phyloP scores from a whole-genome alignment of 2,797 vertebrate genomes.

The Coccyzus lansbergi region DNA sequence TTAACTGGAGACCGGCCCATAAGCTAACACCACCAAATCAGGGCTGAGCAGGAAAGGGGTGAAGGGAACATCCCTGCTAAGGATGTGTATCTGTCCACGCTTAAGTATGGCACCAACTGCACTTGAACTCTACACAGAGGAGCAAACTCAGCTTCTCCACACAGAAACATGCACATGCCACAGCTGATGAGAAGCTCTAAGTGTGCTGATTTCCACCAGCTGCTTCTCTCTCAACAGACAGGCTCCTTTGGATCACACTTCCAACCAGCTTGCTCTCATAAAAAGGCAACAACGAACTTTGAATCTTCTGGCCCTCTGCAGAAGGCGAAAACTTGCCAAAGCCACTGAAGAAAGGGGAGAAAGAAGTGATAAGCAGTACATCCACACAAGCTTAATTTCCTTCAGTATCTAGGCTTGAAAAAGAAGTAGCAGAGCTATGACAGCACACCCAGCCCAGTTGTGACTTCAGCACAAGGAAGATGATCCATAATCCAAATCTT shows the following conservation, averaged over 20 bases:
- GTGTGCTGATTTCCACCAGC: background rate
- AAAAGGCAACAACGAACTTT: background rate
- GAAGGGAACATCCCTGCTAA: background rate
- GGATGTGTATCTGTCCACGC: too few species aligned
- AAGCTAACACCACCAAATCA: background rate
- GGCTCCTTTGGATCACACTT: background rate
- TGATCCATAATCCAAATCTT: background rate
- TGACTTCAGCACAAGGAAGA: background rate
- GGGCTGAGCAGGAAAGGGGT: background rate
- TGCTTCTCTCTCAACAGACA: background rate
- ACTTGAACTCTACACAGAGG: rapidly evolving
- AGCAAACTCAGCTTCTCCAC: background rate
- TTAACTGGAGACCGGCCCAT: background rate
- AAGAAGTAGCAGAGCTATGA: background rate
- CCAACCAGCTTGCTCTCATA: background rate
- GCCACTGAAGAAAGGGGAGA: background rate
- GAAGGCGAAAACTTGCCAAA: background rate
- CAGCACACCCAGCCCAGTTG: background rate
- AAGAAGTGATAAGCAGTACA: background rate
- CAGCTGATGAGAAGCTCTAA: rapidly evolving
- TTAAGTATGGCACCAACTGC: background rate
- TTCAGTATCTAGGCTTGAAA: background rate
- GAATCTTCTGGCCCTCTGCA: background rate
- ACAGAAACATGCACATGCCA: background rate
- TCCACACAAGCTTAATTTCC: background rate